Percentiles rank a stretch among this genome's conserved stretches.
phyloP scores from a whole-genome alignment of 2,888 invertebrate species.

The Phyllotreta striolata region DNA sequence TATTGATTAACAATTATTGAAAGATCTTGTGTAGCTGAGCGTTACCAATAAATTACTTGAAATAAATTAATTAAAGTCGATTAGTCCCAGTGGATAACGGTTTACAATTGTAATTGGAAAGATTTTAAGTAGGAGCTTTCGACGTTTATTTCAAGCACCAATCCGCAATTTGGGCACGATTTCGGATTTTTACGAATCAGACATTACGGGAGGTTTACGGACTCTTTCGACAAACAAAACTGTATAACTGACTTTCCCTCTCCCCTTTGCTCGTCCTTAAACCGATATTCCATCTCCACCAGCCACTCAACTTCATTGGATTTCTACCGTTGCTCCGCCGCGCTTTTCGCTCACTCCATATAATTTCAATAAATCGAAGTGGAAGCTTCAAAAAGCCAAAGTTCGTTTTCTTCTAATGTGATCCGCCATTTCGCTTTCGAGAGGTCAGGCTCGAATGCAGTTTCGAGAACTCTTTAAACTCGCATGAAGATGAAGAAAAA shows the following conservation, averaged over 20 bases:
- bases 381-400: slow-evolving; percentile 29
- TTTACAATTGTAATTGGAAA: too few species aligned
- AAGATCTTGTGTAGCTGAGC: too few species aligned
- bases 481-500: slow-evolving; percentile 35
- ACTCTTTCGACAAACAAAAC: slow-evolving; percentile 3
- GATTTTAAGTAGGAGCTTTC: too few species aligned
- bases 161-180: too few species aligned
- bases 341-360: slow-evolving; percentile 31
- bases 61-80: too few species aligned
- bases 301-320: slow-evolving; percentile 18
- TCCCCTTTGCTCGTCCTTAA: background rate
- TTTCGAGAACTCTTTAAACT: slow-evolving; percentile 39
- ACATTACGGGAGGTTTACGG: background rate
- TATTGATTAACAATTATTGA: too few species aligned
- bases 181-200: slow-evolving; percentile 1
- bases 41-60: too few species aligned
- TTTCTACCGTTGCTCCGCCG: slow-evolving; percentile 16
- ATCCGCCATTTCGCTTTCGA: slow-evolving; percentile 36
- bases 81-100: too few species aligned
- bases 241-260: slow-evolving; percentile 3
- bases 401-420: slow-evolving; percentile 32
- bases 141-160: too few species aligned
- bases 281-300: slow-evolving; percentile 14
- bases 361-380: slow-evolving; percentile 35
- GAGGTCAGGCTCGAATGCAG: slow-evolving; percentile 41